Conservation (phyloP, 2,797 vertebrate species). For the Pseudochirops cupreus region DNA sequence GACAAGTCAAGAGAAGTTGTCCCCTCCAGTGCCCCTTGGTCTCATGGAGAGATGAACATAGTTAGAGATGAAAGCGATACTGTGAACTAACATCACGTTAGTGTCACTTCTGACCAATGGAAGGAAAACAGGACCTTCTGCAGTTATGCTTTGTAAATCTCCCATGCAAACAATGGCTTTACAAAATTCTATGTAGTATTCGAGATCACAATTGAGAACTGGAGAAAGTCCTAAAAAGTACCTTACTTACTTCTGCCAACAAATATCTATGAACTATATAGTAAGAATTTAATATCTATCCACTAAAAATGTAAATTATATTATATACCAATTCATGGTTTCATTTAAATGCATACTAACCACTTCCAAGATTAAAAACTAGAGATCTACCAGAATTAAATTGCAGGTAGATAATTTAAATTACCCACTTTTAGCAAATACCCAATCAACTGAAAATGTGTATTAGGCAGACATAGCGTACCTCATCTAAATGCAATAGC, state of each 20-base stretch:
- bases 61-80: background rate
- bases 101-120: background rate
- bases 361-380: constrained; percentile 64
- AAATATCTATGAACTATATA: constrained; percentile 55
- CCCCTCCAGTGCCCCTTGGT: background rate
- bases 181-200: background rate
- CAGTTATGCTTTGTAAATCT: constrained; percentile 45
- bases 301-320: constrained; percentile 63
- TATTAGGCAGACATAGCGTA: constrained; percentile 27
- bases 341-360: constrained; percentile 66
- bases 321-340: constrained; percentile 56
- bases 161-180: background rate
- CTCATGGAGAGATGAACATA: constrained; percentile 9
- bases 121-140: background rate
- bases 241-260: constrained; percentile 42
- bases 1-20: background rate
- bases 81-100: background rate
- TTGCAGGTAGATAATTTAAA: constrained; percentile 65
- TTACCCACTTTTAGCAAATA: constrained; percentile 57
- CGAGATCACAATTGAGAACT: constrained; percentile 35
- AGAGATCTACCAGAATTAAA: constrained; percentile 74
- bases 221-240: constrained; percentile 47
- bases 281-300: constrained; percentile 52
- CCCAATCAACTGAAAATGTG: constrained; percentile 53
- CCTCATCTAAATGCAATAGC: background rate